Percentiles rank a stretch among this genome's conserved stretches.
Evolutionary conservation across 2,888 invertebrate genomes (phyloP).

Genomic region (Tetragonula carbonaria): DNA sequence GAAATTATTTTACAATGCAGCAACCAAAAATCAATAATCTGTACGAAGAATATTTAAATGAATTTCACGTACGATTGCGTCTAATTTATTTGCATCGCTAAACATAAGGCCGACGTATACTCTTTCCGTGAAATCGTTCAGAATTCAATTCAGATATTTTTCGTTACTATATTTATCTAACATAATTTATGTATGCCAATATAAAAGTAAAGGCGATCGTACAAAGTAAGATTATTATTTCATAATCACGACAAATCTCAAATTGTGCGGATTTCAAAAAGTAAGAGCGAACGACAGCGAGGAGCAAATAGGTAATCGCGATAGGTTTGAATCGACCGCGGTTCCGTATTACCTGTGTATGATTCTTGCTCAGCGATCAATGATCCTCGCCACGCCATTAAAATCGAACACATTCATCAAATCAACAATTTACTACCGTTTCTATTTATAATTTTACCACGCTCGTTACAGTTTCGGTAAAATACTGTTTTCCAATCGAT

Average conservation of each 20-base stretch:
- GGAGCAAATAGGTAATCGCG: no score
- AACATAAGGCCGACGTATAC: background rate
- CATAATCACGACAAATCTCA: background rate
- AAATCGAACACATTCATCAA: constrained; percentile 33
- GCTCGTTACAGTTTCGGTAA: background rate
- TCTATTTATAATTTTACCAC: constrained; percentile 14
- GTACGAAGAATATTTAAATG: background rate
- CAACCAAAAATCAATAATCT: background rate
- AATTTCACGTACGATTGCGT: background rate
- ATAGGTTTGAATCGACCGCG: constrained; percentile 34
- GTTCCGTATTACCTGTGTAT: background rate
- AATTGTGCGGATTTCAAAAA: background rate
- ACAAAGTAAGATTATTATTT: background rate
- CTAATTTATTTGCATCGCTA: background rate
- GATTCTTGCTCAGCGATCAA: constrained; percentile 40
- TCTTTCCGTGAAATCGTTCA: background rate
- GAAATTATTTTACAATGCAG: background rate
- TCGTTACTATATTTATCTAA: background rate
- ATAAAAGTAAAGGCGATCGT: background rate
- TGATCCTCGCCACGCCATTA: constrained; percentile 40
- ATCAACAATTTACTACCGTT: constrained; percentile 12
- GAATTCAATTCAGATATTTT: background rate
- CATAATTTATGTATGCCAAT: background rate
- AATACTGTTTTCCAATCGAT: constrained; percentile 1
- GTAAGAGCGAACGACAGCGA: no score